Evolutionary conservation across 2,888 invertebrate species (phyloP).

Genomic region (Machimus rusticus): DNA sequence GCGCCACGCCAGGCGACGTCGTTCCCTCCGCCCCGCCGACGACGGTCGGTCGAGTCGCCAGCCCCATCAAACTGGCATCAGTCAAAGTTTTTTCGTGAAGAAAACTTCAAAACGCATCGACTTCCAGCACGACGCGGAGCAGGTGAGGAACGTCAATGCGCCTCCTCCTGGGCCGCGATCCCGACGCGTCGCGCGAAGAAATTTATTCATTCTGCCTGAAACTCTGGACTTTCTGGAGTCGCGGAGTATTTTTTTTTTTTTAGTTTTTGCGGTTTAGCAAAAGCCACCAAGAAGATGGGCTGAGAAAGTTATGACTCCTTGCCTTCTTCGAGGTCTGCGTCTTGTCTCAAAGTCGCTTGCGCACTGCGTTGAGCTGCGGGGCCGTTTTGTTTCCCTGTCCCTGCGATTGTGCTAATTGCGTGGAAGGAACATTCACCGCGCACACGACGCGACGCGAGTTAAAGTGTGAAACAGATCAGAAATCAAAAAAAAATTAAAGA

Average conservation of each 20-base stretch:
- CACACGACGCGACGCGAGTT: slow-evolving; percentile 1
- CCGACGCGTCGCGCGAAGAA: neutral
- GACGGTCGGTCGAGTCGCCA: neutral
- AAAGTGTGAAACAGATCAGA: no score
- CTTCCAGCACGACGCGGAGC: neutral
- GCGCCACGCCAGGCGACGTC: neutral
- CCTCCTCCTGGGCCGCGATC: neutral
- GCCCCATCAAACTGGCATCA: neutral
- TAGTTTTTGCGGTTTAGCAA: neutral
- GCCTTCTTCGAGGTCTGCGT: neutral
- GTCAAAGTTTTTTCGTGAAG: neutral
- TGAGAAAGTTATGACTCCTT: slow-evolving; percentile 18
- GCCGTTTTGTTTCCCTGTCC: slow-evolving; percentile 16
- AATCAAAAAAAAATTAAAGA: no score
- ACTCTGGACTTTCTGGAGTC: neutral
- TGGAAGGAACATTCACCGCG: neutral
- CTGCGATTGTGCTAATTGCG: slow-evolving; percentile 21
- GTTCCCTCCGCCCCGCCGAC: no score
- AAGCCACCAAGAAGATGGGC: neutral
- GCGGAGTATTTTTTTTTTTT: neutral
- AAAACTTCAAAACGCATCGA: slow-evolving; percentile 6
- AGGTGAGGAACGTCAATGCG: slow-evolving; percentile 12
- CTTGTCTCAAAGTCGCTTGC: neutral
- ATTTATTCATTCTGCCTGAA: slow-evolving; percentile 9
- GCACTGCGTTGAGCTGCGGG: neutral